phyloP scores from a whole-genome alignment of 2,113 vertebrate genomes.

The Leptobrachium leishanense region DNA sequence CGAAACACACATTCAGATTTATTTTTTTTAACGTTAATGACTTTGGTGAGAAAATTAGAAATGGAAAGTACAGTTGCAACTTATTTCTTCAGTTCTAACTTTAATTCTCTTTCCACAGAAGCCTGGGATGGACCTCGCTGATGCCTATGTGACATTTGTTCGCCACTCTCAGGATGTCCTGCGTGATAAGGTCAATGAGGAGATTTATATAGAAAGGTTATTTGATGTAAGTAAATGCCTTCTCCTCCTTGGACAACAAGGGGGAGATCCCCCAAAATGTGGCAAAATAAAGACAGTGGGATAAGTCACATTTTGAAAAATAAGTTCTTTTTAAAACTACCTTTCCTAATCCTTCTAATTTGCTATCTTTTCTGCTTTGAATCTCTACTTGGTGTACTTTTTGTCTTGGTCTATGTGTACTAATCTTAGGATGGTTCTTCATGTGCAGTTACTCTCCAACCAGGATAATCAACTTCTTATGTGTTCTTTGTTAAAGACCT shows the following conservation, averaged over 20 bases:
- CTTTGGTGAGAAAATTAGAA: too few relatives aligned
- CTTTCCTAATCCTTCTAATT: slow-evolving; percentile 67
- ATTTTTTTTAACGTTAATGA: too few relatives aligned
- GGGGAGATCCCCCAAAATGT: slow-evolving; percentile 96
- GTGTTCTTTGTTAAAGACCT: neutral
- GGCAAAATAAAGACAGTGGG: slow-evolving; percentile 98
- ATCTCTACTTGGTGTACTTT: slow-evolving; percentile 69
- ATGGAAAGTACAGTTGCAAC: too few relatives aligned
- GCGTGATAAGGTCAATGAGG: slow-evolving; percentile 98
- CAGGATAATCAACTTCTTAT: neutral
- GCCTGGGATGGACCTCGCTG: slow-evolving; percentile 96
- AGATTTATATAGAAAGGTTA: slow-evolving; percentile 99
- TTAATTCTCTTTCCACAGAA: slow-evolving; percentile 76
- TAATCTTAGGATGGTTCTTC: slow-evolving; percentile 27
- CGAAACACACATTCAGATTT: too few relatives aligned
- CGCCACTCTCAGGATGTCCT: slow-evolving; percentile 99
- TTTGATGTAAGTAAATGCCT: slow-evolving; percentile 99
- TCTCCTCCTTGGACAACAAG: slow-evolving; percentile 85
- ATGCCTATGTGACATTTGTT: slow-evolving; percentile 96
- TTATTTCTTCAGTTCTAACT: neutral
- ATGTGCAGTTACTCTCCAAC: neutral
- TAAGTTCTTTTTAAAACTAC: slow-evolving; percentile 60
- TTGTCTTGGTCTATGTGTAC: slow-evolving; percentile 74
- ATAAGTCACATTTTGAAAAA: slow-evolving; percentile 99
- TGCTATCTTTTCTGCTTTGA: slow-evolving; percentile 73